Evolutionary conservation across 2,113 vertebrate genomes (phyloP).

Genomic region (Mustela lutreola): DNA sequence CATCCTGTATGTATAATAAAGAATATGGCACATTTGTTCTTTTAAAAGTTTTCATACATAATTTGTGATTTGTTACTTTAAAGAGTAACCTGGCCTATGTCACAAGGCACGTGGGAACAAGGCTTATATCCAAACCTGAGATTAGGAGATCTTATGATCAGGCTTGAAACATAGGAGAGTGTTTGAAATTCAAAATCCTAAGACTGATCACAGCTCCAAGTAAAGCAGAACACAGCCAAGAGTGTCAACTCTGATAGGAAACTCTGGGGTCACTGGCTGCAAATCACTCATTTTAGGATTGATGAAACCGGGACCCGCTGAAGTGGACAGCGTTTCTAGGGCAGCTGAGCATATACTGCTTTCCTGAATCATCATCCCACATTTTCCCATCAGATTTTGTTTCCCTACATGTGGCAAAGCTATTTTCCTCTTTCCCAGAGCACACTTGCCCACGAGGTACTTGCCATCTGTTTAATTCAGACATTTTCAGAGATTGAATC

Average conservation of each 20-base stretch:
- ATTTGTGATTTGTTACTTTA: conserved; percentile 36
- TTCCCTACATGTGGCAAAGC: background rate
- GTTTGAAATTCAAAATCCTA: conserved; percentile 41
- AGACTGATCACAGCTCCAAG: background rate
- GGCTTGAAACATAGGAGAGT: background rate
- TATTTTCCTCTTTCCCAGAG: background rate
- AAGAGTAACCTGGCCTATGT: background rate
- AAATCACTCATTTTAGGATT: background rate
- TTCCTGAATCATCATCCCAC: background rate
- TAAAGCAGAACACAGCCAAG: background rate
- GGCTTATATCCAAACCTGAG: background rate
- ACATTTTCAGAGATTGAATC: conserved; percentile 2
- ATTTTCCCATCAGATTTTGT: background rate
- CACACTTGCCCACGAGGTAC: background rate
- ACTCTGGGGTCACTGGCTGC: background rate
- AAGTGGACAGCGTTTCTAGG: rapidly evolving
- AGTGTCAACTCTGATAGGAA: background rate
- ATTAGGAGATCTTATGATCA: background rate
- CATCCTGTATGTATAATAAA: background rate
- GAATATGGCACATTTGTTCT: background rate
- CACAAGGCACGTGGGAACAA: background rate
- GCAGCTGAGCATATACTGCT: background rate
- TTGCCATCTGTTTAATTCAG: background rate
- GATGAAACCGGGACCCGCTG: rapidly evolving
- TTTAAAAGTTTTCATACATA: background rate